Evolutionary conservation across 2,888 invertebrate genomes (phyloP), one percentile per base, ranked within the genome.

Genomic region (Calephelis perditalis): DNA sequence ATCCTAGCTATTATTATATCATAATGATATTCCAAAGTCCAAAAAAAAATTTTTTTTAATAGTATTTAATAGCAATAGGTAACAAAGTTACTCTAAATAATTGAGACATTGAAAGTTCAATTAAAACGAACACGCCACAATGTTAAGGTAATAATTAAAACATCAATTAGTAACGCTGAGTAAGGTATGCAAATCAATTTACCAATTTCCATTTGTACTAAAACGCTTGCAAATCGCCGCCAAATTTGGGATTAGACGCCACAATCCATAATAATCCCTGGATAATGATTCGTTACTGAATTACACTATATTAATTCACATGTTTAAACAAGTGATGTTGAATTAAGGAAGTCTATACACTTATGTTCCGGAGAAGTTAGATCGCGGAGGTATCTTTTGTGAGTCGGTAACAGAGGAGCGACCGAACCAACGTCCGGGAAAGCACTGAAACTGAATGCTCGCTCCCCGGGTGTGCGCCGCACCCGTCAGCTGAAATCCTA

Each of bases 401-500:
- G n/a, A 57, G 43, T 62, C 58, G 62, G 47, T 43, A 26, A 26
- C 57, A 57, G 70, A 61, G 66, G 69, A 68, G 71, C 66, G 66
- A 60, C 66, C 72, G 63, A 69, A 69, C 56, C 73, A 74, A 69
- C 66, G 71, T 76, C 80, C 79, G 79, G 81, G 77, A 70, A 73
- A 72, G 70, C 70, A 81, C 80, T 81, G 80, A 64, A 57, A 58
- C 65, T 65, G 62, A 64, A 63, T 63, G 63, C 64, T 61, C 64
- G 66, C 58, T 67, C 70, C 73, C 69, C 71, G 70, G 73, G 70
- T 70, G 62, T 59, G 65, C 64, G 71, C 69, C 71, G 70, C 69
- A 69, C 69, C 71, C 68, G 71, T 71, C 73, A 65, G 69, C 65
- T 71, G 65, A 60, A 67, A 66, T 67, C 62, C 67, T 68, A 62